Conservation (phyloP, 2,888 invertebrate genomes). For the Plagodis dolabraria region DNA sequence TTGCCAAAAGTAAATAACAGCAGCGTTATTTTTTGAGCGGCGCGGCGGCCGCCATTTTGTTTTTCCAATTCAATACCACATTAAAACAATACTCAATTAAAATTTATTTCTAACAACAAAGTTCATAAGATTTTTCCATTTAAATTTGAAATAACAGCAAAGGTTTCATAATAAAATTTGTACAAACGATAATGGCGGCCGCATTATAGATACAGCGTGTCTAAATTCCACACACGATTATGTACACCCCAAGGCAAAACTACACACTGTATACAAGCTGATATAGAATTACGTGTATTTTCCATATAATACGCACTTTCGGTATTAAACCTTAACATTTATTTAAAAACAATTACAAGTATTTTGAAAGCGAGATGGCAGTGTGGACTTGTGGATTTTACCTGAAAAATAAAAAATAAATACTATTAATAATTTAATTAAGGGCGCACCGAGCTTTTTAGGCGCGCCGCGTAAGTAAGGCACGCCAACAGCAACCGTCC, state of each 20-base stretch:
- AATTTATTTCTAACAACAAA: too few species aligned
- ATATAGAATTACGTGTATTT: constrained; percentile 10
- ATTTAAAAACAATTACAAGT: constrained; percentile 60
- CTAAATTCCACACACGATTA: constrained; percentile 42
- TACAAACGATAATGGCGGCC: constrained; percentile 35
- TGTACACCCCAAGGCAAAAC: constrained; percentile 51
- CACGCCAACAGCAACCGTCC: too few species aligned
- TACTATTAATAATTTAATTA: not conserved
- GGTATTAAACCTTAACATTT: constrained; percentile 48
- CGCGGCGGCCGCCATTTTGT: constrained; percentile 35
- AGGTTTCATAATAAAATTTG: not conserved
- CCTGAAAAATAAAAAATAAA: constrained; percentile 56
- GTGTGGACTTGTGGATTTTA: constrained; percentile 69
- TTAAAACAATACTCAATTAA: too few species aligned
- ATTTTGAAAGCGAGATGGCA: constrained; percentile 81
- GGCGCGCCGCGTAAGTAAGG: too few species aligned
- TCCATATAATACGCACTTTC: constrained; percentile 35
- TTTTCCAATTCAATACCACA: not conserved
- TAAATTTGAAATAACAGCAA: too few species aligned
- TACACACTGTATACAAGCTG: constrained; percentile 46
- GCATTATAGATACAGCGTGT: constrained; percentile 35
- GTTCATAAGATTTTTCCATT: too few species aligned
- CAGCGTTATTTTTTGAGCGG: constrained; percentile 38
- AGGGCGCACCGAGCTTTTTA: too few species aligned
- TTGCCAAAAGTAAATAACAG: constrained; percentile 33